Evolutionary conservation across 1,140 invertebrate species (phyloP).

Genomic region (Diplogasteroides magnus): DNA sequence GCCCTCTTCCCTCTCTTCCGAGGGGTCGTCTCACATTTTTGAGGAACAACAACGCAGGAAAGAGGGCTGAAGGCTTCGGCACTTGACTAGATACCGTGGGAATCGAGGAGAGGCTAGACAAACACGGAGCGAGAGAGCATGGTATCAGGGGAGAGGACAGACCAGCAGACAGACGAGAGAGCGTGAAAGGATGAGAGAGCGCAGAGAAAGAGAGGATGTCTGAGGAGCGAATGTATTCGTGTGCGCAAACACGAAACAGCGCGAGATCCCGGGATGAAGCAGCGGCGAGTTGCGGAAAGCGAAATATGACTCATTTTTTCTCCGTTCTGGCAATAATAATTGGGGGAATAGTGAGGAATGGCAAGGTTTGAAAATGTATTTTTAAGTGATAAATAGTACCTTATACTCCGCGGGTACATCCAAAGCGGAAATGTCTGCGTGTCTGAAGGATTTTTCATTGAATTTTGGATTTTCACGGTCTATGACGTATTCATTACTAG

Average conservation of each 20-base stretch:
- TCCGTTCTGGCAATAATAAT: not conserved
- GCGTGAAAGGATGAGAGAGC: not conserved
- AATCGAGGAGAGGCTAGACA: no score
- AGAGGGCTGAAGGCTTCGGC: no score
- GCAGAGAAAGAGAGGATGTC: not conserved
- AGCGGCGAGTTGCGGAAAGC: not conserved
- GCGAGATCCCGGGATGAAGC: no score
- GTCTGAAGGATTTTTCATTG: no score
- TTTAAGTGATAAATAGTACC: not conserved
- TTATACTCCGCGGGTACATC: not conserved
- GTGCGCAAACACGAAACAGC: no score
- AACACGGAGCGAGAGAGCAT: not conserved
- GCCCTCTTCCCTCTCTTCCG: no score
- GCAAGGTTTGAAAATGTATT: not conserved
- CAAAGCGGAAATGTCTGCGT: not conserved
- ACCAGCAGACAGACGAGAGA: not conserved
- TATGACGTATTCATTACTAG: no score
- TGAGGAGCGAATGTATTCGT: no score
- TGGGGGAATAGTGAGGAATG: not conserved
- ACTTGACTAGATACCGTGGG: no score
- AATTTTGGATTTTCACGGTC: no score
- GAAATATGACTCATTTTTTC: not conserved
- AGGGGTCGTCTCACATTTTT: no score
- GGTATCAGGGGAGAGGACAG: not conserved
- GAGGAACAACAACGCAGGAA: no score